Base-by-base conservation (phyloP, 2,797 vertebrate genomes). In the Rhadinocentrus ornatus region DNA sequence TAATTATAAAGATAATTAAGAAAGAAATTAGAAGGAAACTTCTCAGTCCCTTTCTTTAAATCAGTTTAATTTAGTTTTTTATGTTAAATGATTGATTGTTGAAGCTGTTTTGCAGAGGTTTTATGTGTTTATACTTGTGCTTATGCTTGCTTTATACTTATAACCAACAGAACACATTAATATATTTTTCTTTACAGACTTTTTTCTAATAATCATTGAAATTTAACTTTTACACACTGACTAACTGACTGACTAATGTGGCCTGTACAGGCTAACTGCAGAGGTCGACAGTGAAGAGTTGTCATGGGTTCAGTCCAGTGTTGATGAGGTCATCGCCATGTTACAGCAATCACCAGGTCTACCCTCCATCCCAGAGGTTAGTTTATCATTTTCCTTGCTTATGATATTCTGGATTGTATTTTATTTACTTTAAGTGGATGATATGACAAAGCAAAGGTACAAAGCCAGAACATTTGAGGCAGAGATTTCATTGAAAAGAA, bases 281-380 rank as follows among this genome's bases (percentile, higher is more conserved):
- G 96, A 96, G 88, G 89, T 94, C 16, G 95, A 96, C 85, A 88
- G 91, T 68, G 94, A 97, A 48, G 94, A 95, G 66, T 85, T 98
- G 50, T 76, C 92, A 46, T 95, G 93, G 94, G 64, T 98, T 73
- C 96, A 94, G 87, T 95, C 93, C 81, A 94, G 82, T 78, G 84
- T 99, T 71, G 94, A 97, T 85, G 95, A 95, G 56, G 93, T 96
- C 87, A 90, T 96, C 90, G 92, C 91, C 34, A 92, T 96, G 84
- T 90, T 99, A 53, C 95, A 96, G 70, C 93, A 93, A n/a, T 88
- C 94, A 24, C 91, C 93, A 1, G 86, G 88, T 59, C 85, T 93
- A 27, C 91, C 94, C 27, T 87, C 80, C 16, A 44, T 92, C 75
- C 93, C 91, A 2, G 94, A 96, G 95, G 95, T 95, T 64, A 65